Conservation (phyloP, 2,888 invertebrate species). For the Meandrusa payeni region DNA sequence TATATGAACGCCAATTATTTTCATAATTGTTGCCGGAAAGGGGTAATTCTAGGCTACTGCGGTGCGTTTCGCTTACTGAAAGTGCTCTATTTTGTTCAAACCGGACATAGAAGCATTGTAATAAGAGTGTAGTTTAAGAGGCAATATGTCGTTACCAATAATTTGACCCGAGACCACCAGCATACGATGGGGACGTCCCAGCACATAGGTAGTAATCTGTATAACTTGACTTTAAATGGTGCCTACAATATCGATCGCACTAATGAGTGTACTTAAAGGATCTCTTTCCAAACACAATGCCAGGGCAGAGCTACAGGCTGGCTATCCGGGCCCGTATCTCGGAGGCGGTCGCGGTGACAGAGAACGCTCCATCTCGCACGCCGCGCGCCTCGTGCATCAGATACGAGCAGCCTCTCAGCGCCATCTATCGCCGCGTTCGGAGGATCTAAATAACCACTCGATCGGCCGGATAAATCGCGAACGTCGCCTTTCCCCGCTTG, state of each 20-base stretch:
- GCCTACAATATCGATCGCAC: conserved; percentile 2
- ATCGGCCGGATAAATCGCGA: conserved; percentile 65
- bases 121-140: too few species aligned
- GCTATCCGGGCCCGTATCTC: conserved; percentile 13
- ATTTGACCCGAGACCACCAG: too few species aligned
- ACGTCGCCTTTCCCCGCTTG: conserved; percentile 60
- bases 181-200: too few species aligned
- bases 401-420: conserved; percentile 53
- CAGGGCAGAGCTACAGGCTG: neutral
- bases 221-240: too few species aligned
- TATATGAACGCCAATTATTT: too few species aligned
- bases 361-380: conserved; percentile 24
- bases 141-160: too few species aligned
- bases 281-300: conserved; percentile 10
- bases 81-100: too few species aligned
- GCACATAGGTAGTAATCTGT: too few species aligned
- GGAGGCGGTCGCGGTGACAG: conserved; percentile 7
- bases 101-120: too few species aligned
- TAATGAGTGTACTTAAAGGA: conserved; percentile 15
- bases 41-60: too few species aligned
- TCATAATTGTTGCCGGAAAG: too few species aligned
- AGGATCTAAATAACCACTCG: conserved; percentile 73
- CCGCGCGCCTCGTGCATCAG: conserved; percentile 63
- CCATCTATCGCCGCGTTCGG: conserved; percentile 65
- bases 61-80: too few species aligned